These are phyloP conservation scores for Oscarella lobularis DNA, from an alignment of 37 sponge, comb jelly and placozoan species.

Conservation along the genomic window DNA sequence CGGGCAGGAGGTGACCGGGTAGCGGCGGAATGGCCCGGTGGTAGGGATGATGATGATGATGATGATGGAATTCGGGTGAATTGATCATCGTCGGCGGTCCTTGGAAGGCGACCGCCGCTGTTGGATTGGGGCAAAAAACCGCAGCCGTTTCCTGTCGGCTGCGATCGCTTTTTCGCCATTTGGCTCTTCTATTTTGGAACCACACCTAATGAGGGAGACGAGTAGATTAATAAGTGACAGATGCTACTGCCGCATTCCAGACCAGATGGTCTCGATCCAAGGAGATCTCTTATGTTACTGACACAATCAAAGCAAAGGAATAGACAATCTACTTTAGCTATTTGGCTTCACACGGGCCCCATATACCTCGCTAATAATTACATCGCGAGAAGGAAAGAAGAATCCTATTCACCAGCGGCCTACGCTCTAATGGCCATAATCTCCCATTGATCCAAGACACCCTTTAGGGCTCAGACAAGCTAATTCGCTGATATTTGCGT, in stretches of 20 bases:
- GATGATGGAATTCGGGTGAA: no score
- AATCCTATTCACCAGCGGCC: no score
- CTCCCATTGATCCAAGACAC: no score
- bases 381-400: no score
- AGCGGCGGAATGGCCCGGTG: neutral
- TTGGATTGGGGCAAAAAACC: no score
- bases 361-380: no score
- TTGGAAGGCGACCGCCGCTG: no score
- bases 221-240: neutral
- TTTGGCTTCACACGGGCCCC: neutral
- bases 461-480: no score
- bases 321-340: neutral
- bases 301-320: neutral
- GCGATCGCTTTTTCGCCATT: constrained; percentile 80
- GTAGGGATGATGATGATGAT: neutral
- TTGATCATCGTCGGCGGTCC: no score
- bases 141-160: neutral
- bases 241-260: neutral
- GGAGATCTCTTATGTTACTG: neutral
- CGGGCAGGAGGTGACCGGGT: neutral
- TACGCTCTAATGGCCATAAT: no score
- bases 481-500: no score
- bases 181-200: constrained; percentile 88
- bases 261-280: neutral
- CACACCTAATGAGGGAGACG: constrained; percentile 45